Conservation (phyloP, 2,888 invertebrate species). For the Andricus quercusramuli region DNA sequence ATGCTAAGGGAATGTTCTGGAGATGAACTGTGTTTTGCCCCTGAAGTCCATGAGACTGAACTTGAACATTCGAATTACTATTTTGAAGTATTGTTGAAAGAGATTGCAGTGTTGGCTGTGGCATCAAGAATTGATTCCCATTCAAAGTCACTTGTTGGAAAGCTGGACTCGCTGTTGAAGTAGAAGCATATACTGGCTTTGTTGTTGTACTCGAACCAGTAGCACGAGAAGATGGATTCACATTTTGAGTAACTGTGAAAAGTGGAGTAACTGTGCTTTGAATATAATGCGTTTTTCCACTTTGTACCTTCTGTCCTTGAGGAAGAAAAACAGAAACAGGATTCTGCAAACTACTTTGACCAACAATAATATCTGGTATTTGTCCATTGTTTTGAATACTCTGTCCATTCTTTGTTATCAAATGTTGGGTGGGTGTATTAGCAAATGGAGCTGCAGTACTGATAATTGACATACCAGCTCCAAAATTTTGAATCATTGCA, state of each 20-base stretch:
- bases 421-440: constrained; percentile 58
- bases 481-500: constrained; percentile 71
- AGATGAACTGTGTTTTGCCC: constrained; percentile 63
- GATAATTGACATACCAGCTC: constrained; percentile 63
- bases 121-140: constrained; percentile 60
- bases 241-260: constrained; percentile 62
- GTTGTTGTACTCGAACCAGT: constrained; percentile 55
- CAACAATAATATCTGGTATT: constrained; percentile 72
- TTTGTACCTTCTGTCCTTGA: constrained; percentile 59
- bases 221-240: constrained; percentile 57
- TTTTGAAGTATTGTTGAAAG: constrained; percentile 59
- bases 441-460: constrained; percentile 65
- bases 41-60: constrained; percentile 66
- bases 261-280: constrained; percentile 68
- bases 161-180: constrained; percentile 54
- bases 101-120: constrained; percentile 66
- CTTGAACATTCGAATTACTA: constrained; percentile 58
- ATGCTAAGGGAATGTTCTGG: constrained; percentile 54
- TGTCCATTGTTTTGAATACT: constrained; percentile 63
- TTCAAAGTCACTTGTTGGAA: constrained; percentile 56
- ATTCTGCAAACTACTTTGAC: constrained; percentile 70
- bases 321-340: constrained; percentile 66
- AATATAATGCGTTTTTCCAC: constrained; percentile 62
- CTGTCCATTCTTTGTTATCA: constrained; percentile 50
- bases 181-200: constrained; percentile 55